Conservation (phyloP, 2,797 vertebrate genomes). For the Synaphobranchus kaupii region DNA sequence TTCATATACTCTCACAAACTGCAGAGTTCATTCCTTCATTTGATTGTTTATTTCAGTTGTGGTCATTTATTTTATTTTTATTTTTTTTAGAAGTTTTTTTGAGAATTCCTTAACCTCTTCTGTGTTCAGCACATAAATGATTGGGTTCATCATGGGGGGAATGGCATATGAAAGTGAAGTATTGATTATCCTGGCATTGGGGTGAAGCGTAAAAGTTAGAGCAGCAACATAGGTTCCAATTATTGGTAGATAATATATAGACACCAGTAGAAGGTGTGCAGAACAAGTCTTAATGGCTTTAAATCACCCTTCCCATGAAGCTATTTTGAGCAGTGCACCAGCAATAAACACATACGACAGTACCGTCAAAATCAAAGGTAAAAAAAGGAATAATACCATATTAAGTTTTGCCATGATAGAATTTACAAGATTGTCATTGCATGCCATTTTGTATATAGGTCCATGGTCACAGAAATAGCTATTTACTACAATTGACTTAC, state of each 20-base stretch:
- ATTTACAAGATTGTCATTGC: conserved; percentile 44
- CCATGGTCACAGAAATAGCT: conserved; percentile 54
- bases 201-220: conserved; percentile 8
- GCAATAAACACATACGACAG: conserved; percentile 45
- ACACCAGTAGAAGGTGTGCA: conserved; percentile 45
- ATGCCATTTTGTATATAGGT: conserved; percentile 37
- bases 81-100: conserved; percentile 25
- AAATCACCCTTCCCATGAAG: conserved; percentile 10
- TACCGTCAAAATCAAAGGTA: conserved; percentile 36
- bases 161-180: conserved; percentile 34
- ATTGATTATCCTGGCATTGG: conserved; percentile 38
- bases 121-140: conserved; percentile 44
- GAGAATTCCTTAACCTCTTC: conserved; percentile 26
- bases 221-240: conserved; percentile 30
- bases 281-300: conserved; percentile 35
- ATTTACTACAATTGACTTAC: conserved; percentile 44
- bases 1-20: neutral
- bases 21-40: neutral
- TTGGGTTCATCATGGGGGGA: conserved; percentile 48
- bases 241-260: conserved; percentile 41
- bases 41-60: neutral
- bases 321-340: conserved; percentile 28
- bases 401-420: neutral
- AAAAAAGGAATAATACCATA: conserved; percentile 24
- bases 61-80: neutral